Base-by-base conservation (phyloP, 2,888 invertebrate species). In the Acheta domesticus region DNA sequence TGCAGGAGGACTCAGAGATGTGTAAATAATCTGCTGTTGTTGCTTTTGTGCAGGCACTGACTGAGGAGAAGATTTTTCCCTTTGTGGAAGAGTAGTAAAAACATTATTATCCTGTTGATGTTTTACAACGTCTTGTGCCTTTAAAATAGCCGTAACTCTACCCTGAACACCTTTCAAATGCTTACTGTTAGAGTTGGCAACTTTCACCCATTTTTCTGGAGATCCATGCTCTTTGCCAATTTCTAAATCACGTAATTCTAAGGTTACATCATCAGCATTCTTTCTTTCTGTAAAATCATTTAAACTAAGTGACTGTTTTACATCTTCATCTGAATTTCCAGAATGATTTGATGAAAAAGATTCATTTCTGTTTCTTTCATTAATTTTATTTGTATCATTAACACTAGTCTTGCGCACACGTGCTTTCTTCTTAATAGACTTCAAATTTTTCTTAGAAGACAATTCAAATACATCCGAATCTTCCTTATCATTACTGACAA, bases 241-340 rank as follows among this genome's bases (percentile, higher is more conserved):
- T 19, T 14, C 62, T n/a, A 62, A 62, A 19, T 62, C n/a, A 19
- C 62, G 14, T 62, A 62, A 12, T n/a, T 78, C 80, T 81, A 19
- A 50, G 77, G 81, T 82, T 81, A 36, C 20, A 20, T 19, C 76
- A 77, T 21, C 84, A 77, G 88, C 88, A 1, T 87, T 81, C 79
- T 86, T 86, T 80, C 89, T 87, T 79, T 90, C 88, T 83, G 85
- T 88, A 79, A 89, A 84, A 78, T 91, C 89, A 49, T 91, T 21
- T n/a, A 75, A 75, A 75, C 21, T 75, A 16, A 36, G 16, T n/a
- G 75, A 0, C 1, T 36, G 75, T 11, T 21, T 75, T 80, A 48
- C 76, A 76, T 87, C 87, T 74, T 86, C 85, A 1, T 88, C 86
- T 81, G 85, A 86, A 76, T 86, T 86, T 62, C 87, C 85, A 73